Evolutionary conservation across 2,113 vertebrate genomes (phyloP), one percentile per base, ranked within the genome.

Genomic region (Callochromis pleurospilus): DNA sequence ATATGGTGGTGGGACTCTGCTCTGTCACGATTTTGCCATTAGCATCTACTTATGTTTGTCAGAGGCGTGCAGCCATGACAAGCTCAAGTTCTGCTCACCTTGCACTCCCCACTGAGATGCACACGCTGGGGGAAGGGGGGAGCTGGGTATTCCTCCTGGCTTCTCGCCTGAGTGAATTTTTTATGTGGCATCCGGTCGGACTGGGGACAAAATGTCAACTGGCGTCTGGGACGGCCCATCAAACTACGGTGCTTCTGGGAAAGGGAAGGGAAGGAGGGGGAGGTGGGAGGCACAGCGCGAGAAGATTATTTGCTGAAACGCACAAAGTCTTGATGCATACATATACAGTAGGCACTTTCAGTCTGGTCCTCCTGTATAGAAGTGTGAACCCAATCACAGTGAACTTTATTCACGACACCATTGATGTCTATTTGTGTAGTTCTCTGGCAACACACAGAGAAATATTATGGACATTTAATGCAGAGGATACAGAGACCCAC

Each of bases 1-100:
- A 99, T 99, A 99, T 99, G 99, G 98, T 98, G 97, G 97, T 97
- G 98, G 98, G 98, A 98, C 98, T 98, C 97, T 97, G 98, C 98
- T 98, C 98, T 97, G 98, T 99, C 98, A 99, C 98, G 97, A 99
- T 98, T 98, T 97, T 97, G 97, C 98, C 98, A 99, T 99, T 99
- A 99, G 98, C 99, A 98, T 98, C 98, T 98, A 99, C 98, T 99
- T 98, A 98, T 98, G 98, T 99, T 98, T 99, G 98, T 99, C 97
- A 98, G 98, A 97, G 97, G 97, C 98, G 96, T 95, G 97, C 97
- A 99, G 98, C 98, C 98, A 97, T 99, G 99, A 99, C 98, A 98
- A 98, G 98, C 94, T 97, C 96, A 96, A 97, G 97, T 97, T 98
- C 96, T 93, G 97, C 98, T 99, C 98, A 99, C 99, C 98, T 99